phyloP scores from a whole-genome alignment of 2,888 invertebrate genomes.

The Argyra leucocephala region DNA sequence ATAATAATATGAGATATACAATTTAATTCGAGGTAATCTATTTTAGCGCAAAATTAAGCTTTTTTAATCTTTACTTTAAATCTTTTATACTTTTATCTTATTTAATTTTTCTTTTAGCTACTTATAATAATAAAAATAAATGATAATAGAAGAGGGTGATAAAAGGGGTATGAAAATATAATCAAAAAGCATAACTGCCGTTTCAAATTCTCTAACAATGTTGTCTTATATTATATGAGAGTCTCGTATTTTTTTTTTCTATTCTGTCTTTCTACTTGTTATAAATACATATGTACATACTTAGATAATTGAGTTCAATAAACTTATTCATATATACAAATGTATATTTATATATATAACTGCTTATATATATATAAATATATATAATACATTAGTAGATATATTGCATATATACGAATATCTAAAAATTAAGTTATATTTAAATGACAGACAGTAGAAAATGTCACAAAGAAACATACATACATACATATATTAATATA shows the following conservation, averaged over 20 bases:
- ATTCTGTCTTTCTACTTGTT: background rate
- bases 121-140: no score
- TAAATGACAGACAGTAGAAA: no score
- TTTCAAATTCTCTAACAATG: background rate
- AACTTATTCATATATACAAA: background rate
- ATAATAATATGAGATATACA: no score
- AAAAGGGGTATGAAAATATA: background rate
- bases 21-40: no score
- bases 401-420: no score
- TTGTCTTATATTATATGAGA: background rate
- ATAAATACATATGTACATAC: background rate
- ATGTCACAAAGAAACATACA: background rate
- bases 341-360: background rate
- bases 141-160: background rate
- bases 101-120: no score
- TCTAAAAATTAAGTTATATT: background rate
- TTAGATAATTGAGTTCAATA: conserved; percentile 6
- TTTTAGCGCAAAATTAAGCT: no score
- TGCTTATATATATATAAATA: background rate
- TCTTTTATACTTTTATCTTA: no score
- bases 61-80: no score
- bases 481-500: background rate
- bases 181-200: background rate
- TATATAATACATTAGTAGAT: no score
- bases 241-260: background rate